These are phyloP conservation scores for Silurus asotus DNA, from an alignment of 2,113 vertebrate genomes.

Conservation along the genomic window DNA sequence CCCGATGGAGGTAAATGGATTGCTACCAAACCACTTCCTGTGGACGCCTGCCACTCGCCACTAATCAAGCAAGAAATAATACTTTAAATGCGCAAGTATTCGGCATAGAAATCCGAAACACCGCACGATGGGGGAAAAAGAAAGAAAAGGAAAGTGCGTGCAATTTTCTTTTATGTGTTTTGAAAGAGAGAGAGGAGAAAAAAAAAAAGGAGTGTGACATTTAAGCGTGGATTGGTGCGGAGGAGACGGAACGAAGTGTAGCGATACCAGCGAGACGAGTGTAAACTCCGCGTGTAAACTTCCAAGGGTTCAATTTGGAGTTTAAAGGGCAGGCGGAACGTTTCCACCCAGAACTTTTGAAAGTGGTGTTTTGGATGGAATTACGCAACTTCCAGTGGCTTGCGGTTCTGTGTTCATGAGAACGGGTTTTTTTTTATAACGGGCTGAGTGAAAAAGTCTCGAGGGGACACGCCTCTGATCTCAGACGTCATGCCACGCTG, in stretches of 20 bases:
- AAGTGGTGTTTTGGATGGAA: constrained; percentile 25
- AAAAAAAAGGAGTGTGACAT: constrained; percentile 9
- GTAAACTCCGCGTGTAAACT: constrained; percentile 22
- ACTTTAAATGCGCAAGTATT: neutral
- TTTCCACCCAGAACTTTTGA: constrained; percentile 33
- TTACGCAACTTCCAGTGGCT: constrained; percentile 8
- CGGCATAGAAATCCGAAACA: neutral
- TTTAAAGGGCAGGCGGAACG: constrained; percentile 31
- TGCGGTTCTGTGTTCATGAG: neutral
- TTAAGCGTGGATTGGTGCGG: constrained; percentile 14
- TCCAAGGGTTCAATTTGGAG: constrained; percentile 20
- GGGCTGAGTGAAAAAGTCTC: neutral
- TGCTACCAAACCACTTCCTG: constrained; percentile 32
- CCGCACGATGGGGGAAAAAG: too few relatives aligned
- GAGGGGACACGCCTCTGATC: constrained; percentile 7
- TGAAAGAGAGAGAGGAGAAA: neutral
- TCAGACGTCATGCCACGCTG: neutral
- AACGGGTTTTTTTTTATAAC: neutral
- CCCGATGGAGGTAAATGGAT: constrained; percentile 18
- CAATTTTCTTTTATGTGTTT: neutral
- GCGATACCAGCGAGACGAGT: constrained; percentile 17
- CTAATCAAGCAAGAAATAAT: constrained; percentile 22
- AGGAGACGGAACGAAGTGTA: neutral
- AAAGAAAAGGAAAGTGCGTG: neutral
- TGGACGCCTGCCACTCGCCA: constrained; percentile 18